Base-by-base conservation (phyloP, 2,888 invertebrate species). In the Apantesis nais region DNA sequence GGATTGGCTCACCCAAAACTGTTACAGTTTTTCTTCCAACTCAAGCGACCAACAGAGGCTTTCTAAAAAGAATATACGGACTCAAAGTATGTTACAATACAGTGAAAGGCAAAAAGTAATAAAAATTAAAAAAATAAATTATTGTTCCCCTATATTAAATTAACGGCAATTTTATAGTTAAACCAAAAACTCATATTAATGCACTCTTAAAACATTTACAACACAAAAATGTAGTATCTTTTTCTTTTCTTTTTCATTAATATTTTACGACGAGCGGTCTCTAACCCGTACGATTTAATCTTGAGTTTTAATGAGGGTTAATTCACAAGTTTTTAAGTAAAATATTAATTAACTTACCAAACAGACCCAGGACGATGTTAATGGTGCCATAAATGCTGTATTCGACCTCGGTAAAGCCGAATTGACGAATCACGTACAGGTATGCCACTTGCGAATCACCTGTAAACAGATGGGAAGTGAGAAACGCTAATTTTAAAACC, bases 401-500 rank as follows among this genome's bases (percentile, higher is more conserved):
- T 76, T 95, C 95, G 55, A 95, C 91, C 85, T 92, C 94, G 8
- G 89, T 92, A 73, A 95, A 92, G 74, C 89, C 90, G 78, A 95
- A 95, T 85, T 92, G 94, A 63, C 91, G 89, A 79, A 95, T 93
- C 34, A 92, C 91, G 81, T 95, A 95, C 67, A 95, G 85, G 83
- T 95, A 95, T 41, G 92, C 90, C 52, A 95, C 95, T 87, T 94
- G 94, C 4, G 95, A 94, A 81, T 95, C 95, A 81, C 95, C 95
- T 95, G 93, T 70, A 92, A 83, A 83, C 76, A 78, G 74, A 77
- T 16, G 34, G 74, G 62, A 69, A 64, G 65, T 60, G 16, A 61
- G 22, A 62, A n/a, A 7, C 34, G 19, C 4, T 29, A 37, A 22
- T 68, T 62, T 62, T 55, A 25, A 55, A 52, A 52, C 52, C 12